These are phyloP conservation scores for Drosophila eohydei DNA, from an alignment of 2,888 invertebrate genomes.

Conservation along the genomic window DNA sequence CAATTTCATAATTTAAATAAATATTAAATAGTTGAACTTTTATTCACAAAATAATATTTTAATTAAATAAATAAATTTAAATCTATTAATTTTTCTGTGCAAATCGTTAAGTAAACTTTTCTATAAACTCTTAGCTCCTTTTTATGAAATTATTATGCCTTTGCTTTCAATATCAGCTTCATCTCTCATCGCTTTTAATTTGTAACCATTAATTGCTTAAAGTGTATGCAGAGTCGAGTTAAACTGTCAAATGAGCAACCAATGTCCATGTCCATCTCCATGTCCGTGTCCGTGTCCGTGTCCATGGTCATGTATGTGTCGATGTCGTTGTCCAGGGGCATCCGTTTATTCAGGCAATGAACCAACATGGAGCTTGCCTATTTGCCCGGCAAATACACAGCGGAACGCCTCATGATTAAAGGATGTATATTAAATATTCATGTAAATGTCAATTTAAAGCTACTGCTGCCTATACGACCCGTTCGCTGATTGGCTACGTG, in stretches of 20 bases:
- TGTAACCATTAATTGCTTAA: slow-evolving; percentile 22
- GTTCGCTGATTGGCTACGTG: slow-evolving; percentile 43
- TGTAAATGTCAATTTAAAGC: slow-evolving; percentile 81
- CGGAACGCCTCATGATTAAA: slow-evolving; percentile 67
- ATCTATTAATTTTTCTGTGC: no score
- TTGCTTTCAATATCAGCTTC: neutral
- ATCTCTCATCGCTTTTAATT: neutral
- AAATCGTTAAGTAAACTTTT: no score
- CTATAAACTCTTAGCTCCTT: no score
- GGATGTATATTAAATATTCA: slow-evolving; percentile 80
- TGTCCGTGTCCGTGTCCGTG: slow-evolving; percentile 18
- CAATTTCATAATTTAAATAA: no score
- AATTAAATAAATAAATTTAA: no score
- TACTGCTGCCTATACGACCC: slow-evolving; percentile 35
- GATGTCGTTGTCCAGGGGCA: slow-evolving; percentile 10
- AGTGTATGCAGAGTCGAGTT: neutral
- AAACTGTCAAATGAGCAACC: slow-evolving; percentile 1
- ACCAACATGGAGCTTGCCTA: slow-evolving; percentile 50
- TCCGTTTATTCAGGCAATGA: slow-evolving; percentile 40
- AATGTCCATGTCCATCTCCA: slow-evolving; percentile 1
- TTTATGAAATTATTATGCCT: no score
- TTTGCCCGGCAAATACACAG: slow-evolving; percentile 47
- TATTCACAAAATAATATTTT: no score
- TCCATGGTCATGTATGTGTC: slow-evolving; percentile 6
- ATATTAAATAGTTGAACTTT: no score